Evolutionary conservation across 2,797 vertebrate genomes (phyloP).

Genomic region (Gorsachius magnificus): DNA sequence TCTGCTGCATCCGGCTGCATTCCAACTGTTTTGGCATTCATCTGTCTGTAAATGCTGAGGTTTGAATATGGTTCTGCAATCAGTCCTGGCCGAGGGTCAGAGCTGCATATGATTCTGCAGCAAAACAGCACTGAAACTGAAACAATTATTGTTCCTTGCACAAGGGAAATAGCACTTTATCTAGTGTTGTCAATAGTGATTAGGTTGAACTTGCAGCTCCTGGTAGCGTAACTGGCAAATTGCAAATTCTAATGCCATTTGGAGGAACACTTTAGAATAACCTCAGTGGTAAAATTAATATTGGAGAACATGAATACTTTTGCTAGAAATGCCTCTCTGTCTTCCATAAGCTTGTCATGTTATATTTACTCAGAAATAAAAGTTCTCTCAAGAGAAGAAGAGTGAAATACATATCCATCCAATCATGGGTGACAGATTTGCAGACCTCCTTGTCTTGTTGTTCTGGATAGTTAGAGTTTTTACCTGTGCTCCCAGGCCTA

Average conservation of each 20-base stretch:
- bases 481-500: neutral
- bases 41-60: neutral
- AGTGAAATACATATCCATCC: neutral
- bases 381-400: neutral
- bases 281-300: conserved; percentile 15
- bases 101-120: conserved; percentile 40
- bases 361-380: neutral
- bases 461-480: neutral
- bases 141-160: conserved; percentile 55
- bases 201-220: conserved; percentile 60
- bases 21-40: neutral
- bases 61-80: conserved; percentile 42
- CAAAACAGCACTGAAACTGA: conserved; percentile 52
- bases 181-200: conserved; percentile 66
- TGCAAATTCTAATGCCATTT: conserved; percentile 66
- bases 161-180: conserved; percentile 51
- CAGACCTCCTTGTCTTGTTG: neutral
- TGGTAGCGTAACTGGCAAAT: conserved; percentile 45
- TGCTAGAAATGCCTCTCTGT: conserved; percentile 2
- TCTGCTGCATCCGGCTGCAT: neutral
- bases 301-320: neutral
- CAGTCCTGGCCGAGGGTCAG: conserved; percentile 33
- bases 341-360: neutral
- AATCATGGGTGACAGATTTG: neutral
- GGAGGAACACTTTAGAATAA: conserved; percentile 51